phyloP scores from a whole-genome alignment of 2,888 invertebrate species.

The Trissolcus brochymenae region DNA sequence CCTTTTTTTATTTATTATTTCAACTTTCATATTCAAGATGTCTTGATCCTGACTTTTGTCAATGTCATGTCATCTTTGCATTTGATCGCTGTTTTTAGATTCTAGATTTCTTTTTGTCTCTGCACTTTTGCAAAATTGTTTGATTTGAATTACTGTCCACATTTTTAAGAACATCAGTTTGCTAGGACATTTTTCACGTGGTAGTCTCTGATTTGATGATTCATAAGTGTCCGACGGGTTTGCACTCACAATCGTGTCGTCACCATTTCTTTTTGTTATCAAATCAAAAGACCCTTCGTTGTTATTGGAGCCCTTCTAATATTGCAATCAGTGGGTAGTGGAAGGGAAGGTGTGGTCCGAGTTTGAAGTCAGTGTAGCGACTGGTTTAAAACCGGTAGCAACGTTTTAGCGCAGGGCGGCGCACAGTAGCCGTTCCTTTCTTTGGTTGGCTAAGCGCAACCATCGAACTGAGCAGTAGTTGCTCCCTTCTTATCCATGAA shows the following conservation, averaged over 20 bases:
- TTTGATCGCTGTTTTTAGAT: too few species aligned
- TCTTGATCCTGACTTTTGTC: too few species aligned
- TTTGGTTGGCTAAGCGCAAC: slow-evolving; percentile 72
- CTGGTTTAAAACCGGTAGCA: slow-evolving; percentile 75
- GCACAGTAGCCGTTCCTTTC: slow-evolving; percentile 72
- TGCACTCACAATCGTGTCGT: slow-evolving; percentile 10
- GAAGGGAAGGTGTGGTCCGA: slow-evolving; percentile 68
- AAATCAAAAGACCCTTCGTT: slow-evolving; percentile 54
- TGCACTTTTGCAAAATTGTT: too few species aligned
- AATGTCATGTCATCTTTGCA: too few species aligned
- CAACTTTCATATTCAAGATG: too few species aligned
- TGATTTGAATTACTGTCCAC: too few species aligned
- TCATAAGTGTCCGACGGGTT: slow-evolving; percentile 42
- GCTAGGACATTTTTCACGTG: neutral
- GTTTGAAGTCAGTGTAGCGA: slow-evolving; percentile 63
- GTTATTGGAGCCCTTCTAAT: slow-evolving; percentile 60
- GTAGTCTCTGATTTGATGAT: neutral
- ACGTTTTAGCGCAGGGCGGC: slow-evolving; percentile 74
- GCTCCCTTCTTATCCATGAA: slow-evolving; percentile 65
- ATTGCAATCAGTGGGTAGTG: slow-evolving; percentile 59
- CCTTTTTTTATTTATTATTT: too few species aligned
- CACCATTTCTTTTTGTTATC: slow-evolving; percentile 58
- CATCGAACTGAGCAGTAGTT: slow-evolving; percentile 55
- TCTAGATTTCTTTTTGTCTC: too few species aligned
- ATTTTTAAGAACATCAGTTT: too few species aligned